Conservation (phyloP, 1,140 invertebrate species). For the Drosophila parvula region DNA sequence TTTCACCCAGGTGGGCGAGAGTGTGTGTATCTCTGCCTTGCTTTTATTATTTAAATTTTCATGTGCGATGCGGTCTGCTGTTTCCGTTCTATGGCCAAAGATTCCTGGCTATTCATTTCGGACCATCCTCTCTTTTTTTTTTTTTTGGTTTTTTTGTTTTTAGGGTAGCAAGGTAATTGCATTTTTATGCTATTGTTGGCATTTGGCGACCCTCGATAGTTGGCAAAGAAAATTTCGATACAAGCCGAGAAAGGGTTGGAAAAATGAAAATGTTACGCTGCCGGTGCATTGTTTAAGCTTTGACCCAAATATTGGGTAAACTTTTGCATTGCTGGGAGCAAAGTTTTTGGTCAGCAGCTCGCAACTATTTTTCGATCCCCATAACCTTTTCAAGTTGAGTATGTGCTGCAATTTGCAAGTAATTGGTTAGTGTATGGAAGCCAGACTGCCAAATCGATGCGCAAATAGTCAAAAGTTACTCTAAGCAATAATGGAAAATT, state of each 20-base stretch:
- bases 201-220: conserved; percentile 37
- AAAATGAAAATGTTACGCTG: conserved; percentile 49
- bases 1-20: conserved; percentile 22
- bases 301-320: conserved; percentile 70
- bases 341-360: conserved; percentile 36
- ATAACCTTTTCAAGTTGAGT: conserved; percentile 6
- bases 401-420: conserved; percentile 43
- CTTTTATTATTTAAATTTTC: conserved; percentile 75
- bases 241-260: conserved; percentile 7
- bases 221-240: conserved; percentile 42
- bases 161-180: conserved; percentile 60
- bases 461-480: conserved; percentile 3
- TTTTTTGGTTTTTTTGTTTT: background rate
- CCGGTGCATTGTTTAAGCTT: conserved; percentile 62
- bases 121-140: background rate
- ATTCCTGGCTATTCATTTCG: conserved; percentile 61
- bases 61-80: conserved; percentile 66
- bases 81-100: conserved; percentile 59
- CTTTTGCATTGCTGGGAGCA: conserved; percentile 41
- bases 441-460: conserved; percentile 21
- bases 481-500: background rate
- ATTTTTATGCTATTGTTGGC: conserved; percentile 74
- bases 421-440: conserved; percentile 35
- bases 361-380: conserved; percentile 34
- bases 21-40: conserved; percentile 12